A percentile compares a stretch with the other conserved stretches of the same genome.
These are phyloP conservation scores for Cryptoleucopteryx plumbea DNA, from an alignment of 2,113 vertebrate genomes.

Conservation along the genomic window DNA sequence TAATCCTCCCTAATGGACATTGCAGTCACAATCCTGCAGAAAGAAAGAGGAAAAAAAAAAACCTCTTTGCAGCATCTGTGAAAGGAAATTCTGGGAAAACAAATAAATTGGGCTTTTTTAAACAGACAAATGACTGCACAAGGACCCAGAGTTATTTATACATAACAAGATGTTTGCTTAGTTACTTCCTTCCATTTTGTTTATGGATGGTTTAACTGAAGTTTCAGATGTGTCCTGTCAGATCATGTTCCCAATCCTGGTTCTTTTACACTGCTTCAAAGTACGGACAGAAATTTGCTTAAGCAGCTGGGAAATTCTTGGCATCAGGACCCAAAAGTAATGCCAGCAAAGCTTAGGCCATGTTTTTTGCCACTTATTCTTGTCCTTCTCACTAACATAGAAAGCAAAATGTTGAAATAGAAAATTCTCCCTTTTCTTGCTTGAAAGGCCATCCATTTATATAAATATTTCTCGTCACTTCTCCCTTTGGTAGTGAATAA, in stretches of 20 bases:
- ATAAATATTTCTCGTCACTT: background rate
- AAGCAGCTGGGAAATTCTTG: background rate
- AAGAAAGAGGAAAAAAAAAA: background rate
- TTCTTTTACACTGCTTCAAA: background rate
- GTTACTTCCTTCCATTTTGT: background rate
- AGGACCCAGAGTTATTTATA: background rate
- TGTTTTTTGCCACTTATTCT: background rate
- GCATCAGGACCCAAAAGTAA: background rate
- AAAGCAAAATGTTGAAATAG: background rate
- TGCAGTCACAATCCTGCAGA: background rate
- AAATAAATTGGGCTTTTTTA: conserved; percentile 13
- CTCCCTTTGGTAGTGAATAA: background rate
- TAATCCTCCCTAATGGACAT: conserved; percentile 21
- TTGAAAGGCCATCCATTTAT: background rate
- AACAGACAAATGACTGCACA: background rate
- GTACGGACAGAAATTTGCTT: background rate
- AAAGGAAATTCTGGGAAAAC: conserved; percentile 7
- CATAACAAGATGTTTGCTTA: background rate
- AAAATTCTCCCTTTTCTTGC: background rate
- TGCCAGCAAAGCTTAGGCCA: background rate
- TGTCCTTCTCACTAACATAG: background rate
- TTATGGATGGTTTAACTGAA: background rate
- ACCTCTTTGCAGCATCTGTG: background rate
- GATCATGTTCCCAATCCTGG: background rate
- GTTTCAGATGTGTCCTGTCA: background rate